Evolutionary conservation across 2,888 invertebrate genomes (phyloP).

Genomic region (Norana najaformis): DNA sequence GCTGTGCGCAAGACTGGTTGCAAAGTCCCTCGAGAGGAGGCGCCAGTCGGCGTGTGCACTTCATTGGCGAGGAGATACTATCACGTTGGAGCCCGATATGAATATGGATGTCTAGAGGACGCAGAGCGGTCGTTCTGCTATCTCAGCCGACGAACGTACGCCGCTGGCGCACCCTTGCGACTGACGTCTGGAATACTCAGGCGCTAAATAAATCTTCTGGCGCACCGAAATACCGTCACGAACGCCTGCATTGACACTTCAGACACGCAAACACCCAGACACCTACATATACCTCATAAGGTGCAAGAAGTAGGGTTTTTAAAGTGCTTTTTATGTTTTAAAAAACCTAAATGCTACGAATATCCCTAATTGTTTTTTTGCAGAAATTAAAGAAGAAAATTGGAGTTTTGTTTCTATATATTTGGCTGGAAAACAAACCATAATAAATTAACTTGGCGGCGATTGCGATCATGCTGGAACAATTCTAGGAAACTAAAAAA

Average conservation of each 20-base stretch:
- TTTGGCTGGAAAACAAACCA: too few relatives aligned
- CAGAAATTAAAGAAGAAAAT: too few relatives aligned
- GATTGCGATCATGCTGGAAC: too few relatives aligned
- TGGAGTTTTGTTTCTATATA: too few relatives aligned
- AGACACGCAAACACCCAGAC: not conserved
- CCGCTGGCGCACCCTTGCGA: not conserved
- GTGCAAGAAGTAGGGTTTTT: too few relatives aligned
- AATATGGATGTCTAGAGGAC: constrained; percentile 3
- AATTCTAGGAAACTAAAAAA: too few relatives aligned
- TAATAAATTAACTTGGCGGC: too few relatives aligned
- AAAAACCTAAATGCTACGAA: too few relatives aligned
- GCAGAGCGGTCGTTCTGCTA: not conserved
- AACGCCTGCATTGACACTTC: not conserved
- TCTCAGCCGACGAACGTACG: not conserved
- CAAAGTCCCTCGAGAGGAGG: not conserved
- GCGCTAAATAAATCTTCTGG: not conserved
- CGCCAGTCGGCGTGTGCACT: not conserved
- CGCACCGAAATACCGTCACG: not conserved
- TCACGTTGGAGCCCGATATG: not conserved
- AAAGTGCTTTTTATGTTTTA: too few relatives aligned
- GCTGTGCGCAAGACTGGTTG: not conserved
- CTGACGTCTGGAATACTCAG: not conserved
- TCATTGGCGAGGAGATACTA: not conserved
- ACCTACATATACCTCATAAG: too few relatives aligned
- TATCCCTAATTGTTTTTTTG: too few relatives aligned